A percentile compares a stretch with the other conserved stretches of the same genome.
phyloP scores from a whole-genome alignment of 23 tunicate species.

The Halocynthia roretzi region DNA sequence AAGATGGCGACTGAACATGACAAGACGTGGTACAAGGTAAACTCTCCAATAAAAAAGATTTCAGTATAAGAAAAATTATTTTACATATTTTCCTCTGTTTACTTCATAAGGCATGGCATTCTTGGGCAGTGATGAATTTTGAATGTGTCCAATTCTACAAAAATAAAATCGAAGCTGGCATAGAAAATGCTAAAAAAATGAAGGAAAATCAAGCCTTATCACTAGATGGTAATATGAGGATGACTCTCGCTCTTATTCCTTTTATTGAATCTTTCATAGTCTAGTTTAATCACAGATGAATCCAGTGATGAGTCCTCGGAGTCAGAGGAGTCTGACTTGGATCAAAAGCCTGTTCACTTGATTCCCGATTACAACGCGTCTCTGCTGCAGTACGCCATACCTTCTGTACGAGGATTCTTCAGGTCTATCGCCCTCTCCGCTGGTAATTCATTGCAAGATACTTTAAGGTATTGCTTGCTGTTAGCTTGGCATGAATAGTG shows the following conservation, averaged over 20 bases:
- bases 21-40: conserved; percentile 85
- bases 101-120: conserved; percentile 70
- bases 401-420: conserved; percentile 86
- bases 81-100: neutral
- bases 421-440: conserved; percentile 60
- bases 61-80: neutral
- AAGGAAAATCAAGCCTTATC: too few relatives aligned
- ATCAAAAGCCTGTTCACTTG: conserved; percentile 8
- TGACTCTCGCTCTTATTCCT: neutral
- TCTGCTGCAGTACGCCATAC: conserved; percentile 57
- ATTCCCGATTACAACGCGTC: conserved; percentile 36
- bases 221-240: neutral
- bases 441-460: conserved; percentile 76
- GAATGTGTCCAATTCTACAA: conserved; percentile 83
- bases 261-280: neutral
- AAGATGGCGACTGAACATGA: conserved; percentile 74
- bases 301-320: conserved; percentile 27
- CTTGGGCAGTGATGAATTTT: conserved; percentile 90
- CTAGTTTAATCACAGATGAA: conserved; percentile 5
- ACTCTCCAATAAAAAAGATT: neutral
- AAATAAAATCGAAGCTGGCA: conserved; percentile 40
- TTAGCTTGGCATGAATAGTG: neutral
- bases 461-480: conserved; percentile 41
- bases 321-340: conserved; percentile 42
- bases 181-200: too few relatives aligned